A percentile compares a stretch with the other conserved stretches of the same genome.
These are phyloP conservation scores for Lasiurus borealis DNA, from an alignment of 2,113 vertebrate species.

Conservation along the genomic window DNA sequence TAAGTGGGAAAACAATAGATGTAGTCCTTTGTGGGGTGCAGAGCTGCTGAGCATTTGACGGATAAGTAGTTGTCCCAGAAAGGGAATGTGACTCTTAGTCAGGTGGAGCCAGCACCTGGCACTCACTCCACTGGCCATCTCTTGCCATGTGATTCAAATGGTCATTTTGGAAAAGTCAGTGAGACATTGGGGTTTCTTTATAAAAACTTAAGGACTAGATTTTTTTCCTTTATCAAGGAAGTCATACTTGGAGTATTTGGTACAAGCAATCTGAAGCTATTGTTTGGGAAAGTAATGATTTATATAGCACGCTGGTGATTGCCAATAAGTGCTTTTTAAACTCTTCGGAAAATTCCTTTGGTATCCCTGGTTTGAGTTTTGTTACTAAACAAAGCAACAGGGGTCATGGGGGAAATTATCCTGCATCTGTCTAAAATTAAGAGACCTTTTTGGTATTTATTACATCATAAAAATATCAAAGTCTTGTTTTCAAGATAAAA, in stretches of 20 bases:
- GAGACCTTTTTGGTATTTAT: slow-evolving; percentile 75
- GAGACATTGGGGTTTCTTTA: not conserved
- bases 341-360: slow-evolving; percentile 75
- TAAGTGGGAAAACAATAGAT: not conserved
- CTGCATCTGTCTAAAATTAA: slow-evolving; percentile 79
- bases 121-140: not conserved
- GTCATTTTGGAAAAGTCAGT: slow-evolving; percentile 10
- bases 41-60: not conserved
- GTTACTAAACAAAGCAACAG: slow-evolving; percentile 77
- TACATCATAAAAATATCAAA: slow-evolving; percentile 81
- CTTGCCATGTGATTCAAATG: not conserved
- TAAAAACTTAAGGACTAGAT: not conserved
- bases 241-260: too few species aligned
- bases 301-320: not conserved
- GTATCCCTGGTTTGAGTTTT: slow-evolving; percentile 62
- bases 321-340: slow-evolving; percentile 61
- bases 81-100: not conserved
- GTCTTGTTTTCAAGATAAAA: slow-evolving; percentile 77
- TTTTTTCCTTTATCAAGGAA: slow-evolving; percentile 33
- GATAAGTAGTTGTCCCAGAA: not conserved
- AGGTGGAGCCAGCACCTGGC: not conserved
- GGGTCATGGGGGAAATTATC: slow-evolving; percentile 45
- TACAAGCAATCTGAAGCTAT: not conserved
- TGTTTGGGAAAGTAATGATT: slow-evolving; percentile 50
- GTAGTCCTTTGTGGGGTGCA: not conserved